Evolutionary conservation across 2,797 vertebrate species (phyloP), one percentile per base, ranked within the genome.

Genomic region (Mus spretus): DNA sequence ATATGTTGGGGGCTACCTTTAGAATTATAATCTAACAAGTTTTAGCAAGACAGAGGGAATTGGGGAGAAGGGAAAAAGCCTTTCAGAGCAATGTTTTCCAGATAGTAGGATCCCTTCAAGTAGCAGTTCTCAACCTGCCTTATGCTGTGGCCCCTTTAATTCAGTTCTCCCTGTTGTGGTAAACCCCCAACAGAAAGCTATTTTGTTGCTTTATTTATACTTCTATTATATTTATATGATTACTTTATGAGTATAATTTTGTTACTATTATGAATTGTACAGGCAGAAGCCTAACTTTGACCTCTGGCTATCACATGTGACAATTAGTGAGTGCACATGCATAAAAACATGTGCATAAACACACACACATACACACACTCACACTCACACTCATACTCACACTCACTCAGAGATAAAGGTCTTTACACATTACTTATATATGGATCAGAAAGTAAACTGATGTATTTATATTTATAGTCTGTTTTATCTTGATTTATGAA

Each of bases 401-500:
- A 47, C 26, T 44, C 10, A 44, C 7, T 19, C 59, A 65, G 26
- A 47, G 9, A 31, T 6, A 50, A 53, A 55, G 28, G 44, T 84
- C 19, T 59, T 90, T 88, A 70, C 0, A 87, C 47, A 78, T 90
- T 67, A 65, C n/a, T 53, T 92, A 50, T 59, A 2, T n/a, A 44
- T 74, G 24, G 20, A 61, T 59, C 14, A 31, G 6, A 83, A 92
- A 95, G 44, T n/a, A 80, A 78, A 85, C 10, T 17, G 2, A 61
- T 53, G 28, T 10, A 19, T 14, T n/a, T 34, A 40, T 59, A 74
- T 82, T 82, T 89, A 50, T 6, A 82, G 50, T 57, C 65, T 72
- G 12, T 57, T 63, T 80, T 57, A 90, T 90, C 40, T 88, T 82
- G 63, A 88, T 61, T 90, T 90, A 63, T 90, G 31, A 94, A 47